Evolutionary conservation across 2,888 invertebrate genomes (phyloP), one percentile per base, ranked within the genome.

Genomic region (Drosophila dives): DNA sequence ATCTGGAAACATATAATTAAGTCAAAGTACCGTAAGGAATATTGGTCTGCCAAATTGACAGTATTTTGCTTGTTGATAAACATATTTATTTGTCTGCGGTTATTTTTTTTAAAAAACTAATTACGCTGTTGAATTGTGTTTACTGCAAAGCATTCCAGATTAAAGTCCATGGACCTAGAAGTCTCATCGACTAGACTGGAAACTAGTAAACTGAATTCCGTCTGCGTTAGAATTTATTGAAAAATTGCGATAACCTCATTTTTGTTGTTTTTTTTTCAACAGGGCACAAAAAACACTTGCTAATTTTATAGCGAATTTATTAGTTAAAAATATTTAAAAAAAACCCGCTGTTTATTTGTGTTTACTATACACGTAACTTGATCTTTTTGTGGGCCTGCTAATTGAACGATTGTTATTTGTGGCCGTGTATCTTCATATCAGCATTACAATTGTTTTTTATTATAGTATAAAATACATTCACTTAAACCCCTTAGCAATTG

Each of bases 101-200:
- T 45, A 11, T 11, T 50, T 36, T 29, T 29, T 29, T 6, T 23
- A 23, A 34, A 29, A 66, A 64, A 60, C 40, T 73, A 56, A 61
- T 64, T 65, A 72, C 72, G 49, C 49, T 40, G 15, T 34, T 40
- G 11, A 58, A 58, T 48, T 71, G 38, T 64, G 42, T 51, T 42
- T 55, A 59, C 63, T 40, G 33, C 7, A 38, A 2, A 64, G 50
- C 42, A 45, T 33, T 72, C 59, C 71, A 72, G 81, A 53, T 67
- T 81, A 81, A 77, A 81, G 81, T 83, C 65, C 72, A 63, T 50
- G 45, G 45, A 45, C 36, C 55, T 51, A 50, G 36, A 34, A 63
- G 36, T 56, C 17, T 40, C 69, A 65, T 63, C 62, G 68, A 45
- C 58, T 32, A 49, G 60, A 55, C 33, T 38, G 32, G 12, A 23